Evolutionary conservation across 2,888 invertebrate genomes (phyloP).

Genomic region (Ophion obscuratus): DNA sequence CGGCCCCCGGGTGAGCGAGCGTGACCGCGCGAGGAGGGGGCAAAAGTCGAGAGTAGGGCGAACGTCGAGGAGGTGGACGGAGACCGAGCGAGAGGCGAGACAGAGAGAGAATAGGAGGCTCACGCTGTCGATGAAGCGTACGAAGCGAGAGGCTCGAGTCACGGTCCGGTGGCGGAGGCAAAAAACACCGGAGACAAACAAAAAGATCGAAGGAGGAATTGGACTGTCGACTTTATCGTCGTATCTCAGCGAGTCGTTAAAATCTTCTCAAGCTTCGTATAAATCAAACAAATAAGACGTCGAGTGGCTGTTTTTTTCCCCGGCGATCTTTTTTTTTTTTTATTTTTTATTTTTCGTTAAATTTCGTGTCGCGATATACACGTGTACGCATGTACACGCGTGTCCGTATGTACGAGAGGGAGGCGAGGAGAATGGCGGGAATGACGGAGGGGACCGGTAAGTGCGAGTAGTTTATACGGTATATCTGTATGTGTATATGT

Average conservation of each 20-base stretch:
- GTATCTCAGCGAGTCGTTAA: neutral
- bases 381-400: slow-evolving; percentile 1
- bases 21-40: slow-evolving; percentile 19
- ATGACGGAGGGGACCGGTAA: slow-evolving; percentile 19
- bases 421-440: slow-evolving; percentile 29
- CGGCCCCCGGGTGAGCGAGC: neutral
- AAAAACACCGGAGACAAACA: neutral
- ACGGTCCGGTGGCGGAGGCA: slow-evolving; percentile 20
- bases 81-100: slow-evolving; percentile 15
- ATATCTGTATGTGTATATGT: slow-evolving; percentile 18
- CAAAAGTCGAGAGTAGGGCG: slow-evolving; percentile 25
- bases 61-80: slow-evolving; percentile 38
- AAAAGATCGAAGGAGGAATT: slow-evolving; percentile 29
- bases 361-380: slow-evolving; percentile 21
- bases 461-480: slow-evolving; percentile 31
- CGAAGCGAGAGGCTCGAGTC: slow-evolving; percentile 69
- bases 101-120: slow-evolving; percentile 47
- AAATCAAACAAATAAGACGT: neutral
- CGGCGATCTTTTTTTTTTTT: neutral
- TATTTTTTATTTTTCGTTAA: neutral
- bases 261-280: neutral
- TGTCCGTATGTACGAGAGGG: neutral
- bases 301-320: neutral
- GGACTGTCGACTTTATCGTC: slow-evolving; percentile 38
- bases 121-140: slow-evolving; percentile 63